These are phyloP conservation scores for Villa cingulata DNA, from an alignment of 2,888 invertebrate genomes.

Conservation along the genomic window DNA sequence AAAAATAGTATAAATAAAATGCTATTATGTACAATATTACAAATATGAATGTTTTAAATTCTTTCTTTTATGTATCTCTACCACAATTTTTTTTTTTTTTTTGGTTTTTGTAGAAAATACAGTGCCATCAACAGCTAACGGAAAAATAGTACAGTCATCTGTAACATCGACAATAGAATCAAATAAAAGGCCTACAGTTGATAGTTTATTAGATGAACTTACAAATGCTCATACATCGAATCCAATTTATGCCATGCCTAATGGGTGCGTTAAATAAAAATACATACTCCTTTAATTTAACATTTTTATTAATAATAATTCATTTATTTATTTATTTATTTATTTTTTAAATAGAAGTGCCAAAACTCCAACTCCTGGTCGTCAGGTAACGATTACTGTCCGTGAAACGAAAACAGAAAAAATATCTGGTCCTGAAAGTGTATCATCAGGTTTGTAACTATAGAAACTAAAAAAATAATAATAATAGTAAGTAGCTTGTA, in stretches of 20 bases:
- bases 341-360: conserved; percentile 5
- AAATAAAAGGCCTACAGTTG: conserved; percentile 61
- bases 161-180: conserved; percentile 30
- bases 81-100: no score
- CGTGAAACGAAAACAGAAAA: conserved; percentile 47
- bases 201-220: conserved; percentile 78
- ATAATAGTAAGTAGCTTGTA: no score
- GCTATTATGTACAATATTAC: background rate
- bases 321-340: conserved; percentile 5
- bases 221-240: conserved; percentile 31
- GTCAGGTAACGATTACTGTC: conserved; percentile 45
- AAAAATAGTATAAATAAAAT: background rate
- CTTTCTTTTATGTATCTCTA: no score
- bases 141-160: conserved; percentile 26
- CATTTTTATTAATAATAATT: no score
- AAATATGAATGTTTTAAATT: no score
- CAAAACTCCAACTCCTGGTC: conserved; percentile 32
- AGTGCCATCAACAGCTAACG: conserved; percentile 25
- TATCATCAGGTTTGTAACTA: conserved; percentile 24
- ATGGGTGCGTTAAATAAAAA: conserved; percentile 47
- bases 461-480: background rate
- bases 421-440: conserved; percentile 32
- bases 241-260: conserved; percentile 48
- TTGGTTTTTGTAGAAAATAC: conserved; percentile 24
- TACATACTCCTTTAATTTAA: no score